Conservation (phyloP, 2,797 vertebrate species). For the Chaunax sp. region DNA sequence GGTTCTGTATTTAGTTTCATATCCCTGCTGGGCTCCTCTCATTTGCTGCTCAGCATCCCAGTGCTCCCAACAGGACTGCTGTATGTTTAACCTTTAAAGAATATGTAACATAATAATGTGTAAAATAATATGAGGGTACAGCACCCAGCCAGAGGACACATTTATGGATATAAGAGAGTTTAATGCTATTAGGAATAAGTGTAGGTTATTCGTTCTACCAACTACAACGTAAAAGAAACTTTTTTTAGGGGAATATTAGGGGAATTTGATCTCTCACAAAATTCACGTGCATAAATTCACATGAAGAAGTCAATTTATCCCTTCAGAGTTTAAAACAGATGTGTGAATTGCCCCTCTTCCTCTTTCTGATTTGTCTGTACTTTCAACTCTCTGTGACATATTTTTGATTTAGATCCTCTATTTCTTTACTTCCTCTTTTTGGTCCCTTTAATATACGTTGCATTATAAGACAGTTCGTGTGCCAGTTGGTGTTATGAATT, state of each 20-base stretch:
- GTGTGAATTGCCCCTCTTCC: conserved; percentile 17
- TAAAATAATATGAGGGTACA: not conserved
- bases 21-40: not conserved
- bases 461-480: not conserved
- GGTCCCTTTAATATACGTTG: not conserved
- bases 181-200: not conserved
- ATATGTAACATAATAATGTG: not conserved
- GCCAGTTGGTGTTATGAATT: not conserved
- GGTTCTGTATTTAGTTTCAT: conserved; percentile 2
- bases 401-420: not conserved
- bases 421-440: conserved; percentile 18
- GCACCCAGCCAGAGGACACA: not conserved
- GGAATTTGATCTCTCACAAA: too few relatives aligned
- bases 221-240: too few relatives aligned
- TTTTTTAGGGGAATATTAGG: too few relatives aligned
- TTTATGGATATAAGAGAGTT: not conserved
- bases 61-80: too few relatives aligned
- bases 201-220: too few relatives aligned
- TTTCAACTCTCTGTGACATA: too few relatives aligned
- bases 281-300: too few relatives aligned
- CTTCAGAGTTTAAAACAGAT: not conserved
- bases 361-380: too few relatives aligned
- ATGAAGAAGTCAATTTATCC: not conserved
- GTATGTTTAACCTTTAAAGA: not conserved
- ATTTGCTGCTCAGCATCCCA: not conserved